Base-by-base conservation (phyloP, 1,140 invertebrate species). In the Chelonus insularis region DNA sequence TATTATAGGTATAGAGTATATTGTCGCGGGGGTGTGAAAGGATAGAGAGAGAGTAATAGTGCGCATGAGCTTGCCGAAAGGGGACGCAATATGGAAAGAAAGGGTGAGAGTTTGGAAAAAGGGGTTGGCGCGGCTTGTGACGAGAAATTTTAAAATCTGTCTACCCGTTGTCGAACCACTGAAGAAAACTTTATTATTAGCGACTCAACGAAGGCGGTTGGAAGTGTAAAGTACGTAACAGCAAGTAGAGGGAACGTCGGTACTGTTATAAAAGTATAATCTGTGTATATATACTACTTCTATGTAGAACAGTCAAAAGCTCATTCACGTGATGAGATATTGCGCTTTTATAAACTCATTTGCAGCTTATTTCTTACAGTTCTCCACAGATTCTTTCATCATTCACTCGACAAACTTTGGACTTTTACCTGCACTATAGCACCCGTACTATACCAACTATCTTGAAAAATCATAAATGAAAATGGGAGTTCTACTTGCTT, bases 141-240 rank as follows among this genome's bases (percentile, higher is more conserved):
- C 75, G 77, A 76, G 77, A 80, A 79, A 80, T 81, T 81, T 80
- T 78, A 75, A 81, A 80, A 80, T 81, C 79, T 81, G 78, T 81
- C 78, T 76, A 80, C 74, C 76, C 77, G 71, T 78, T 80, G 79
- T 80, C 78, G 77, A 80, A 81, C 74, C 72, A 80, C 72, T 69
- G 70, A 70, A 74, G 73, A 68, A 78, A 80, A 81, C 79, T 81
- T 81, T 80, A 80, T 80, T 81, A 80, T 81, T 80, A 79, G 77
- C 70, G 69, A 64, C 59, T 51, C 51, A 39, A 50, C 50, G 51
- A 50, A 47, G 57, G 51, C 37, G 39, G 50, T 58, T 54, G 51
- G 9, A 51, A 51, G 25, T 16, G 29, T 48, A 23, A 25, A 48
- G 36, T 25, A 43, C 21, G 51, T 20, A 34, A 39, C n/a, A 9